These are phyloP conservation scores for Phyllostomus discolor DNA, from an alignment of 2,113 vertebrate genomes.

Conservation along the genomic window DNA sequence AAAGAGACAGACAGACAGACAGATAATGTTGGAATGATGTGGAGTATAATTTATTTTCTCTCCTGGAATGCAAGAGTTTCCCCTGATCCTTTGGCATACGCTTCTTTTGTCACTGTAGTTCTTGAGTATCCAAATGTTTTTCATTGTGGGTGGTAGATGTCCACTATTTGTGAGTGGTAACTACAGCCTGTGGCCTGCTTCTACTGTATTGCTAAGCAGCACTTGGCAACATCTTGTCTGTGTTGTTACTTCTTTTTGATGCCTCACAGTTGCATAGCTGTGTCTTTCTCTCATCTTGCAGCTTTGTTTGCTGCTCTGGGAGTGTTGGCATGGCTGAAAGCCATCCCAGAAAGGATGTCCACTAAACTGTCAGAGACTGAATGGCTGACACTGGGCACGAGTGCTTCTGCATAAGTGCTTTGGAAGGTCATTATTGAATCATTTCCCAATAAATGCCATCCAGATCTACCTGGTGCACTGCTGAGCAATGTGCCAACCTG, in stretches of 20 bases:
- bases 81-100: conserved; percentile 28
- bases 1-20: neutral
- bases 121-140: conserved; percentile 62
- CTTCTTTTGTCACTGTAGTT: conserved; percentile 45
- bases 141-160: conserved; percentile 65
- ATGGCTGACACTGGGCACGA: conserved; percentile 81
- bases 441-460: conserved; percentile 82
- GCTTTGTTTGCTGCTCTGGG: conserved; percentile 76
- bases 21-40: neutral
- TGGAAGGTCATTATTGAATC: conserved; percentile 81
- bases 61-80: neutral
- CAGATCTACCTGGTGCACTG: conserved; percentile 78
- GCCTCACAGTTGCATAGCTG: conserved; percentile 71
- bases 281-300: conserved; percentile 60
- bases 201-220: conserved; percentile 73
- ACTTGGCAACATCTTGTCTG: conserved; percentile 73
- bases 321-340: conserved; percentile 77
- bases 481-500: conserved; percentile 79
- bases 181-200: conserved; percentile 62
- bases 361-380: conserved; percentile 80
- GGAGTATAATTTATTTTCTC: neutral
- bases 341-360: conserved; percentile 78
- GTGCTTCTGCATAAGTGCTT: conserved; percentile 79
- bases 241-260: conserved; percentile 69
- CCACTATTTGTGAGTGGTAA: conserved; percentile 63